Evolutionary conservation across 1,140 invertebrate species (phyloP), one percentile per base, ranked within the genome.

Genomic region (Phocides pigmalion): DNA sequence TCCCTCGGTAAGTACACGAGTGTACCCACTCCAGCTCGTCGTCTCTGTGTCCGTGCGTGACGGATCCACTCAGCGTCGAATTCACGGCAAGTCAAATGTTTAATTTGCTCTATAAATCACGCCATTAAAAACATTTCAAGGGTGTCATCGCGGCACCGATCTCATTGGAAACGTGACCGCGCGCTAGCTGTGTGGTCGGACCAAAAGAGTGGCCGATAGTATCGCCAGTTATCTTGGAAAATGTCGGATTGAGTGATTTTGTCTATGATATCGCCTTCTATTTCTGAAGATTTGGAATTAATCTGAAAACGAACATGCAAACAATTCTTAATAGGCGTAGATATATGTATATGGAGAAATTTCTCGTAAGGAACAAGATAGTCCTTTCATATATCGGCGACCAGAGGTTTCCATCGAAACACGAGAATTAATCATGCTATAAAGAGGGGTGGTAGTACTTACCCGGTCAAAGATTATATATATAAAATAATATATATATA

Each of bases 71-170:
- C 87, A 90, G 77, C 79, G 74, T 80, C 82, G 80, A 84, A 90
- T 90, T 90, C 87, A 90, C 86, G 86, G 62, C 84, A 89, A 90
- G 83, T 90, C 87, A 90, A 90, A 90, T 90, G 87, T 90, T 90
- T 90, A 90, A 90, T 90, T 90, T 90, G 86, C 80, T 89, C 87
- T 90, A 90, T 90, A 89, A 90, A 90, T 90, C 87, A 90, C 81
- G 84, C 85, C 78, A 90, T 89, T 90, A 90, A 86, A 87, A 88
- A 84, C 86, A 87, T 90, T 90, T 90, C 87, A 90, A 87, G 87
- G 87, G 83, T 90, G 87, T 89, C 84, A 89, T 89, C 82, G 83
- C 78, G 74, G 77, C 71, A 72, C 76, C 70, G 84, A 85, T 81
- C 82, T 88, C 79, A 86, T 90, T 87, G 83, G 83, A 81, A 79